Evolutionary conservation across 2,888 invertebrate genomes (phyloP).

Genomic region (Eupithecia dodoneata): DNA sequence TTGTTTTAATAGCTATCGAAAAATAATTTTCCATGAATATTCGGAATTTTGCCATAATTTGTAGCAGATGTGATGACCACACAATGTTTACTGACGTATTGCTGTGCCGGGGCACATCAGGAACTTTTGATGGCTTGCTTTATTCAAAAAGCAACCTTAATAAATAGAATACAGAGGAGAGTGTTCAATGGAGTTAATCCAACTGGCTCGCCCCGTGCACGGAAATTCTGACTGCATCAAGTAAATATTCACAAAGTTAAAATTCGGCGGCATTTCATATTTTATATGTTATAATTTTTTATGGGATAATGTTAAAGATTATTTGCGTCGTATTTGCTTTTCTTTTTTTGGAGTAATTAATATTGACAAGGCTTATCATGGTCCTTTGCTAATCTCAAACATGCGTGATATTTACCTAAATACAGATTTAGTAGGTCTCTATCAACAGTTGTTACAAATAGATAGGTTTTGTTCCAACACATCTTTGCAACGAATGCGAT

Average conservation of each 20-base stretch:
- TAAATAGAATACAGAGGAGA: neutral
- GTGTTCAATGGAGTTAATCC: neutral
- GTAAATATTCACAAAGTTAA: neutral
- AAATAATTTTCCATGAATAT: conserved; percentile 38
- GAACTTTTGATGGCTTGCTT: neutral
- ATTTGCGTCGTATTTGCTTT: too few relatives aligned
- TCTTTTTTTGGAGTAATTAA: too few relatives aligned
- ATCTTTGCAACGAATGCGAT: neutral
- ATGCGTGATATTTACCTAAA: neutral
- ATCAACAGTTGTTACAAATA: neutral
- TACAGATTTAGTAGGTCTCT: neutral
- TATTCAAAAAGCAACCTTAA: neutral
- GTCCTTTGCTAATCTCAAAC: too few relatives aligned
- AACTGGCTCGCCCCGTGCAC: neutral
- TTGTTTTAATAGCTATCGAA: conserved; percentile 36
- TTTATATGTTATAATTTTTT: too few relatives aligned
- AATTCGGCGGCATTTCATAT: neutral
- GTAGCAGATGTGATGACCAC: conserved; percentile 5
- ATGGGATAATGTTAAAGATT: too few relatives aligned
- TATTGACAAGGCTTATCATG: too few relatives aligned
- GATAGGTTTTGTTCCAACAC: neutral
- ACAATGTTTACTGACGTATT: neutral
- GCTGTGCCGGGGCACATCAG: neutral
- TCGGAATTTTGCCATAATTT: neutral
- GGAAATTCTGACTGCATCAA: neutral